Evolutionary conservation across 53 echinoderm and acorn worm genomes (phyloP), one percentile per base, ranked within the genome.

Genomic region (Hippasteria phrygiana): DNA sequence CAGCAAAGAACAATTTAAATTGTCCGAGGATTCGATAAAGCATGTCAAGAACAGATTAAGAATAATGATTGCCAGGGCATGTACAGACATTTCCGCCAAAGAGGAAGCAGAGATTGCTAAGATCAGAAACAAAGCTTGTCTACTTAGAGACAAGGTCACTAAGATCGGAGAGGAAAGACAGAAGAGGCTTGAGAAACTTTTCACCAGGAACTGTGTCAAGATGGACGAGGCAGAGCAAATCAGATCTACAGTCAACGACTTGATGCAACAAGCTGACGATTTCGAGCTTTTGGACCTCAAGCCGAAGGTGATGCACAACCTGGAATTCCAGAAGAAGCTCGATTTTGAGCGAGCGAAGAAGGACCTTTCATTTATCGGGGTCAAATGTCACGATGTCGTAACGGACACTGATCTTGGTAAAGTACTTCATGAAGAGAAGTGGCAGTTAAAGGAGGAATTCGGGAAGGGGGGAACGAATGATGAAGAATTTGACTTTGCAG

Each of bases 221-320:
- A 28, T 47, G 46, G 47, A 75, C 47, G 46, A 45, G 50, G 39
- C n/a, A n/a, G n/a, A n/a, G n/a, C n/a, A n/a, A n/a, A n/a, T n/a
- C n/a, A n/a, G n/a, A n/a, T 39, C 72, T 1, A 35, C 72, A 42
- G 12, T 16, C 18, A 39, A 41, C 9, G 43, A 16, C 14, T 4
- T 18, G 39, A 75, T 75, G 75, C 45, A 75, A 20, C 71, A 75
- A 43, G 46, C 46, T 28, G 75, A 75, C 32, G 36, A n/a, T n/a
- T n/a, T n/a, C n/a, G n/a, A n/a, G n/a, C n/a, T n/a, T n/a, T n/a
- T n/a, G n/a, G n/a, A n/a, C n/a, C n/a, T n/a, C n/a, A n/a, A n/a
- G n/a, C n/a, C n/a, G n/a, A n/a, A n/a, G n/a, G n/a, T n/a, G n/a
- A n/a, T n/a, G n/a, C n/a, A n/a, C n/a, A 53, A 77, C 8, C 18